Evolutionary conservation across 2,113 vertebrate genomes (phyloP).

Genomic region (Cynopterus brachyotis): DNA sequence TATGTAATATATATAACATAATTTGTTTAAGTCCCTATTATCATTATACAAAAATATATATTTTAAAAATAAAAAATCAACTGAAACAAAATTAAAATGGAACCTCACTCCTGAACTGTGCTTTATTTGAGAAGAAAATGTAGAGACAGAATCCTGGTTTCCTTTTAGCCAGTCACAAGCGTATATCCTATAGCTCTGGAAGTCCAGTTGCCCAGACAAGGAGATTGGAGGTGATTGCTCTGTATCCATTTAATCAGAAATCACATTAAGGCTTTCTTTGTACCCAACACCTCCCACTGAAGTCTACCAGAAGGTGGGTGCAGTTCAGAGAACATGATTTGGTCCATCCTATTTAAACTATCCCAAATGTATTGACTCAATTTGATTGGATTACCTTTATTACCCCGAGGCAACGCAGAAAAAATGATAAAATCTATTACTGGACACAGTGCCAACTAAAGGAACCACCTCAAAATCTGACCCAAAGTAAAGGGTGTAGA

Average conservation of each 20-base stretch:
- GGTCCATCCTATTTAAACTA: constrained; percentile 7
- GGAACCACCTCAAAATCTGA: constrained; percentile 46
- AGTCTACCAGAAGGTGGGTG: constrained; percentile 20
- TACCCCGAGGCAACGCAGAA: constrained; percentile 53
- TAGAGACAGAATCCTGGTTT: not conserved
- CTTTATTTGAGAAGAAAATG: constrained; percentile 20
- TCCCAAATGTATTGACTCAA: constrained; percentile 25
- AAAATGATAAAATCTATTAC: constrained; percentile 64
- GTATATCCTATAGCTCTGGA: not conserved
- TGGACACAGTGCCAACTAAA: constrained; percentile 47
- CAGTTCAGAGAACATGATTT: not conserved
- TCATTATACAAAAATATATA: not conserved
- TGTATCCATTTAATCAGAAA: constrained; percentile 41
- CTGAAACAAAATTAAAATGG: constrained; percentile 16
- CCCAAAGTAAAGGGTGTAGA: not conserved
- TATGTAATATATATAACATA: not conserved
- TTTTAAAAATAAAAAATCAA: constrained; percentile 55
- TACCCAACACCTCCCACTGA: constrained; percentile 36
- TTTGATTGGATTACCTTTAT: constrained; percentile 63
- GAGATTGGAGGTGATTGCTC: not conserved
- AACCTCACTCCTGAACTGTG: not conserved
- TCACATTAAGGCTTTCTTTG: not conserved
- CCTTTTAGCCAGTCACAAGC: not conserved
- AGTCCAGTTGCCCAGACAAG: not conserved
- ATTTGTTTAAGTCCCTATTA: not conserved